Evolutionary conservation across 2,113 vertebrate species (phyloP).

Genomic region (Hylia prasina): DNA sequence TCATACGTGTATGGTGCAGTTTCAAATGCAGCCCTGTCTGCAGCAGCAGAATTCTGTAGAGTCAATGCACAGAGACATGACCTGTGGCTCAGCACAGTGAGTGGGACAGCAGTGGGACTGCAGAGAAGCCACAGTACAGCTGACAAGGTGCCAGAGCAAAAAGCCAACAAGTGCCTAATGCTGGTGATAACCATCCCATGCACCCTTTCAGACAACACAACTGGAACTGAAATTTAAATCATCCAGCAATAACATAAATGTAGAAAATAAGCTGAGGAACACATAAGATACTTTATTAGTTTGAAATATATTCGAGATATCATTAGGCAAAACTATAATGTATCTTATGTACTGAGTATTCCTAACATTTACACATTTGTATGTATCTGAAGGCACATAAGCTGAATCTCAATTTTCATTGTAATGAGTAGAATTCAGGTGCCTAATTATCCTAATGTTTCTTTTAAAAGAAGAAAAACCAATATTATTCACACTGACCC

Average conservation of each 20-base stretch:
- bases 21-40: neutral
- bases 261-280: neutral
- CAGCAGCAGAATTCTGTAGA: neutral
- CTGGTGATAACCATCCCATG: neutral
- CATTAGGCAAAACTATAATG: neutral
- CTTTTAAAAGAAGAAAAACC: neutral
- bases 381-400: neutral
- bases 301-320: neutral
- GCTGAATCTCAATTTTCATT: neutral
- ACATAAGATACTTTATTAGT: neutral
- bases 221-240: neutral
- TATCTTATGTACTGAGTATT: neutral
- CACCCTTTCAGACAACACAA: neutral
- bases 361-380: neutral
- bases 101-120: neutral
- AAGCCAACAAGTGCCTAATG: neutral
- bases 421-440: neutral
- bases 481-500: neutral
- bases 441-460: neutral
- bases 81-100: neutral
- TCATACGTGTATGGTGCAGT: neutral
- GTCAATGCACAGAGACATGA: neutral
- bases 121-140: neutral
- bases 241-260: neutral
- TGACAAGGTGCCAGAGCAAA: neutral